Evolutionary conservation across 2,113 vertebrate species (phyloP).

Genomic region (Corvus hawaiiensis): DNA sequence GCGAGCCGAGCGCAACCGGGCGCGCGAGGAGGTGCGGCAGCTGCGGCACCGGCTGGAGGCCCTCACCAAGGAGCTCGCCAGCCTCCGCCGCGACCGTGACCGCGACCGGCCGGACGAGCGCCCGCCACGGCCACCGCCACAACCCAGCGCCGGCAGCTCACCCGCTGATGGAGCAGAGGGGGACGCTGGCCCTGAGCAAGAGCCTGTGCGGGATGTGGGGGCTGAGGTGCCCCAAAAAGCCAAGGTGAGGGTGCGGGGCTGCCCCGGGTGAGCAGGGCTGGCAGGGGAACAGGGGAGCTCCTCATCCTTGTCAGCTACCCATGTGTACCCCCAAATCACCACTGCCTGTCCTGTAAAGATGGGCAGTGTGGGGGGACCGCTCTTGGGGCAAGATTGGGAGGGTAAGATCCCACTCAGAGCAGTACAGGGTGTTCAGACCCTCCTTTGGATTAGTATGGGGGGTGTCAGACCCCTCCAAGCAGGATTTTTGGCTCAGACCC

Average conservation of each 20-base stretch:
- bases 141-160: rapidly evolving
- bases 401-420: neutral
- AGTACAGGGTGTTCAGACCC: neutral
- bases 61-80: slow-evolving; percentile 90
- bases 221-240: slow-evolving; percentile 71
- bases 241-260: slow-evolving; percentile 22
- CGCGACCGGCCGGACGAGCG: slow-evolving; percentile 83
- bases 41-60: slow-evolving; percentile 88
- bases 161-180: neutral
- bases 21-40: slow-evolving; percentile 90
- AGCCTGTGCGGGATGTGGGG: slow-evolving; percentile 87
- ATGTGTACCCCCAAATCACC: neutral
- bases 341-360: neutral
- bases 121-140: slow-evolving; percentile 74
- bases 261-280: rapidly evolving
- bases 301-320: neutral
- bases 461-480: neutral
- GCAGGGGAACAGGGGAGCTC: neutral
- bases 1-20: slow-evolving; percentile 89
- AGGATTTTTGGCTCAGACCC: neutral
- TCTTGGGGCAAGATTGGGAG: too few relatives aligned
- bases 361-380: rapidly evolving
- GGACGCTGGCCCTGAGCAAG: slow-evolving; percentile 73
- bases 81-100: slow-evolving; percentile 82
- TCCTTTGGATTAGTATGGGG: neutral